phyloP scores from a whole-genome alignment of 2,797 vertebrate genomes.

The Acanthurus lineatus region DNA sequence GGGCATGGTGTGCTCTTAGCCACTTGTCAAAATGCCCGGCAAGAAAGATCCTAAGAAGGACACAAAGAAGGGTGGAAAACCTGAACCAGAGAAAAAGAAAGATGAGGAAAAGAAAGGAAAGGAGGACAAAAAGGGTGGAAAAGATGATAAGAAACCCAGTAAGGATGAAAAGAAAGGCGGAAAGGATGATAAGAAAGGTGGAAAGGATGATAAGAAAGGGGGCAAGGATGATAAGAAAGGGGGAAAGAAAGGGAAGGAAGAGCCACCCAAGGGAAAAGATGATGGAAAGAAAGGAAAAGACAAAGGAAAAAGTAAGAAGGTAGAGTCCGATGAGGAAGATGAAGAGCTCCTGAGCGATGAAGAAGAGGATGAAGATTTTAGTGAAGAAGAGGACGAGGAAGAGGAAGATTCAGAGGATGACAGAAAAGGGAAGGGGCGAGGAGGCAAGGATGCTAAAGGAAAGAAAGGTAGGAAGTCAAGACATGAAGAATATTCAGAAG shows the following conservation, averaged over 20 bases:
- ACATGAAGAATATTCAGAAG: constrained; percentile 75
- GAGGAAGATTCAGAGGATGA: constrained; percentile 85
- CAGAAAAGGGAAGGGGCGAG: constrained; percentile 74
- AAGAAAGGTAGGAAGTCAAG: constrained; percentile 83
- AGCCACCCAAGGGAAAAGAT: constrained; percentile 77
- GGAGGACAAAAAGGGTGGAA: constrained; percentile 78
- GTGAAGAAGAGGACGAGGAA: constrained; percentile 82
- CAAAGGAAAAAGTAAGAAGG: constrained; percentile 85
- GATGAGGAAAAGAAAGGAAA: constrained; percentile 81
- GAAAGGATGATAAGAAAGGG: constrained; percentile 81
- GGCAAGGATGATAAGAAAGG: constrained; percentile 79
- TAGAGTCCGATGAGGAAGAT: constrained; percentile 87
- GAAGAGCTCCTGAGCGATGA: constrained; percentile 86
- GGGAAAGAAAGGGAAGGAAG: constrained; percentile 76
- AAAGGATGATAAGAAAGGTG: constrained; percentile 79
- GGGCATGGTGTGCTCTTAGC: constrained; percentile 80
- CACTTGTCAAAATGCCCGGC: constrained; percentile 79
- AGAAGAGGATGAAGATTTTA: constrained; percentile 83
- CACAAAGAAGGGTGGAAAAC: constrained; percentile 80
- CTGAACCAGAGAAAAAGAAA: constrained; percentile 79
- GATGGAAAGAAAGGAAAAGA: constrained; percentile 82
- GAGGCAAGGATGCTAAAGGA: constrained; percentile 74
- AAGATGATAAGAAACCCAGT: constrained; percentile 74
- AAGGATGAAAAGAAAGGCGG: constrained; percentile 78
- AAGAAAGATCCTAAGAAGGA: constrained; percentile 86